Percentiles rank a stretch among this genome's conserved stretches.
phyloP scores from a whole-genome alignment of 2,113 vertebrate species.

The Rhinopomastus cyanomelas region DNA sequence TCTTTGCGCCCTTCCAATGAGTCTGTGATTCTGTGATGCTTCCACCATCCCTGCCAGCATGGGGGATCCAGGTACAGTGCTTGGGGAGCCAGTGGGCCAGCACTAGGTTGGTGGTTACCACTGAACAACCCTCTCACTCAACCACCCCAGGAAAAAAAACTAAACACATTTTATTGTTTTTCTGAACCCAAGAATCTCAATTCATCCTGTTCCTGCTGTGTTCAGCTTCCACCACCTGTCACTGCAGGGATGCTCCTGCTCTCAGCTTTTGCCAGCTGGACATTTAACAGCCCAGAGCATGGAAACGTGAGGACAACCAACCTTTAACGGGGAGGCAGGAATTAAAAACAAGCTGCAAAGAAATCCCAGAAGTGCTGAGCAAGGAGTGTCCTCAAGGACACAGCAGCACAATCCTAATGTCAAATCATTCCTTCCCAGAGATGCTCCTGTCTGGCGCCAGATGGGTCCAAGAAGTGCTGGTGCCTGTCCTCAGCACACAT shows the following conservation, averaged over 20 bases:
- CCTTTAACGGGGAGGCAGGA: not conserved
- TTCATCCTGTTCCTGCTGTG: not conserved
- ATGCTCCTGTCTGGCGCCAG: not conserved
- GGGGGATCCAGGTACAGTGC: not conserved
- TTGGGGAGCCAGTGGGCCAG: rapidly evolving
- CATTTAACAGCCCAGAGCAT: not conserved
- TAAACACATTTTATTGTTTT: rapidly evolving
- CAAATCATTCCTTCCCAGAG: not conserved
- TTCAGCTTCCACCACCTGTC: not conserved
- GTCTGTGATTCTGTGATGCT: too few species aligned
- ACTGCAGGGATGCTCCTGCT: not conserved
- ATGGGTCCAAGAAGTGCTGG: not conserved
- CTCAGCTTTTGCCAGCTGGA: not conserved
- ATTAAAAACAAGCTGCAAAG: not conserved
- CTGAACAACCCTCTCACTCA: not conserved
- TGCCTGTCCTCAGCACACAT: rapidly evolving
- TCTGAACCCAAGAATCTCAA: not conserved
- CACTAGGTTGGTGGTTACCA: not conserved
- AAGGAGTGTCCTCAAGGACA: not conserved
- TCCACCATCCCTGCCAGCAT: not conserved
- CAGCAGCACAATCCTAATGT: not conserved
- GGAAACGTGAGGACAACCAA: not conserved
- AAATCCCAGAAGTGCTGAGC: not conserved
- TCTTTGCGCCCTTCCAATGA: too few species aligned
- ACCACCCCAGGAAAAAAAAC: rapidly evolving